Conservation (phyloP, 2,113 vertebrate genomes). For the Triplophysa siluroides region DNA sequence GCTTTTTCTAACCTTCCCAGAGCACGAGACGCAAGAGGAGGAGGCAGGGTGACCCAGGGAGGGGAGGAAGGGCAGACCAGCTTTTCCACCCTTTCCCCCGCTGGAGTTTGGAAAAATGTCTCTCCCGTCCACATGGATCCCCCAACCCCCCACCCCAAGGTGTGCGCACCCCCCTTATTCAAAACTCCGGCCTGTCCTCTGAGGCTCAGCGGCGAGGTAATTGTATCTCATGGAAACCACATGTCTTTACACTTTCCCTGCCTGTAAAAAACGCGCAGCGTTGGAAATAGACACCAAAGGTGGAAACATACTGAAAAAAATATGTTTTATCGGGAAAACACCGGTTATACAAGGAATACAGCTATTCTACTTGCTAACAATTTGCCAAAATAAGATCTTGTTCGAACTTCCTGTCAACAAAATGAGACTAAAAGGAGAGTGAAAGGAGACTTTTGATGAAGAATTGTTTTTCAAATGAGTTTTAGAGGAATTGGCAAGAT, state of each 20-base stretch:
- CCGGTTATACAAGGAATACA: too few species aligned
- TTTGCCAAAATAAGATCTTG: background rate
- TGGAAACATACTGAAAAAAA: background rate
- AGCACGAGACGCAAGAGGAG: slow-evolving; percentile 38
- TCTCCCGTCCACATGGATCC: slow-evolving; percentile 33
- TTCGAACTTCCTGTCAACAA: background rate
- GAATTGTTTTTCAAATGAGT: too few species aligned
- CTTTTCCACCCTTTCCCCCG: slow-evolving; percentile 64
- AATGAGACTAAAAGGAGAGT: background rate
- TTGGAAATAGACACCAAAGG: background rate
- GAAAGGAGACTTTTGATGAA: background rate
- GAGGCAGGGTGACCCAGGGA: slow-evolving; percentile 72
- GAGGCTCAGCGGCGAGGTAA: slow-evolving; percentile 45
- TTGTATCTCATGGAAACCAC: slow-evolving; percentile 44
- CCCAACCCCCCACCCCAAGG: slow-evolving; percentile 37
- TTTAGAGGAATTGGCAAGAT: too few species aligned
- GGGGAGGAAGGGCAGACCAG: slow-evolving; percentile 72
- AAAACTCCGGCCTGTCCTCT: slow-evolving; percentile 43
- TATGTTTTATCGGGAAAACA: background rate
- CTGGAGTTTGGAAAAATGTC: slow-evolving; percentile 57
- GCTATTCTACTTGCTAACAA: too few species aligned
- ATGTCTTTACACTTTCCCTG: slow-evolving; percentile 41
- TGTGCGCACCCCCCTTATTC: slow-evolving; percentile 14
- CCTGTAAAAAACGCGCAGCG: background rate
- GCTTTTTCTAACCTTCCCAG: slow-evolving; percentile 56